Evolutionary conservation across 2,113 vertebrate genomes (phyloP).

Genomic region (Equus quagga): DNA sequence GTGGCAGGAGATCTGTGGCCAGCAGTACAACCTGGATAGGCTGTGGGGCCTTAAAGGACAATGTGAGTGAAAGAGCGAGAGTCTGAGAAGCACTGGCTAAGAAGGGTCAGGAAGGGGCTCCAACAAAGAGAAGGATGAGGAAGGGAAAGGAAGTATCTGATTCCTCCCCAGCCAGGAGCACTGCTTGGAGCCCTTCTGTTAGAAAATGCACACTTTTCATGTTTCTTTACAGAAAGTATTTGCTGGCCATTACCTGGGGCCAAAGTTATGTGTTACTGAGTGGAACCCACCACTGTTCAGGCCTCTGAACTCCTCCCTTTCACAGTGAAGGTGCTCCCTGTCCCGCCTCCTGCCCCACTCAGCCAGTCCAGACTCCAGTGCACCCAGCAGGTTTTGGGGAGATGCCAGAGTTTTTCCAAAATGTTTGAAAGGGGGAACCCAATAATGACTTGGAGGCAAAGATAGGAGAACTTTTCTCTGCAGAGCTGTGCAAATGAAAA

Average conservation of each 20-base stretch:
- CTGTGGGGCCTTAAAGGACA: not conserved
- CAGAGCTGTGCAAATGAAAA: not conserved
- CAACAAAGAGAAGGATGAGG: not conserved
- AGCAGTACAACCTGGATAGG: not conserved
- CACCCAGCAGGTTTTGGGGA: not conserved
- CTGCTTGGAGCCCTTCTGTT: not conserved
- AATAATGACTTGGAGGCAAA: not conserved
- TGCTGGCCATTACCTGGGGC: not conserved
- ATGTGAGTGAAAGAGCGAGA: not conserved
- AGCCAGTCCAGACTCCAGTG: not conserved
- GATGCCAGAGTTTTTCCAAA: not conserved
- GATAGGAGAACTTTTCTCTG: not conserved
- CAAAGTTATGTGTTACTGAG: not conserved
- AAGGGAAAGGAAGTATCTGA: not conserved
- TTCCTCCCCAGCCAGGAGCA: not conserved
- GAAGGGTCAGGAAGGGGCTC: rapidly evolving
- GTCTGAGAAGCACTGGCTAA: too few relatives aligned
- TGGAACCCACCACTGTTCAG: not conserved
- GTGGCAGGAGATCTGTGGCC: not conserved
- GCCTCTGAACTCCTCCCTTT: not conserved
- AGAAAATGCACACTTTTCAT: not conserved
- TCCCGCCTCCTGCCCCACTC: not conserved
- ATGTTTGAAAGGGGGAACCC: not conserved
- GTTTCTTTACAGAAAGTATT: not conserved
- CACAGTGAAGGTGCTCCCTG: not conserved